Conservation (phyloP, 2,888 invertebrate species). For the Leucophora obtusa region DNA sequence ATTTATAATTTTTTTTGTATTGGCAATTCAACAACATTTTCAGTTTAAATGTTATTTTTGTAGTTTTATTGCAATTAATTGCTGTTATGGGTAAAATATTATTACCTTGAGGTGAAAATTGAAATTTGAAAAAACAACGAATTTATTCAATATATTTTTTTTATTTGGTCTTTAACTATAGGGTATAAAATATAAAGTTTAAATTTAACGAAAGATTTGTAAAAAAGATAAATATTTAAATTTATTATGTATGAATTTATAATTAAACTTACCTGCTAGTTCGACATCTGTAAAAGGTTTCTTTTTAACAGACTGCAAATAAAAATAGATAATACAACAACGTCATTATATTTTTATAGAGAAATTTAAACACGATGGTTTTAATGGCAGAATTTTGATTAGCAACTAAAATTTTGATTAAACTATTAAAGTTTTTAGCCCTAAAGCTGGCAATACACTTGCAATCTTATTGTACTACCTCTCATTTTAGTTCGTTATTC, state of each 20-base stretch:
- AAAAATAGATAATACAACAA: slow-evolving; percentile 34
- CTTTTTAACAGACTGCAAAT: slow-evolving; percentile 78
- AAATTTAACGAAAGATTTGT: neutral
- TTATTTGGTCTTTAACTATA: neutral
- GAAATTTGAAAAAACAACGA: neutral
- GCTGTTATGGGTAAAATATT: slow-evolving; percentile 1
- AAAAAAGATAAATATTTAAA: neutral
- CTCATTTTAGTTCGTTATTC: no score
- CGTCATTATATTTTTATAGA: neutral
- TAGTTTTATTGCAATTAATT: slow-evolving; percentile 11
- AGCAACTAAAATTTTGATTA: no score
- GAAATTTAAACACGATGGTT: no score
- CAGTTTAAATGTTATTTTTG: neutral
- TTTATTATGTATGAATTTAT: neutral
- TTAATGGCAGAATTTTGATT: no score
- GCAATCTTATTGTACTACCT: no score
- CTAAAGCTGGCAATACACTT: no score
- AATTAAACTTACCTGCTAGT: slow-evolving; percentile 74
- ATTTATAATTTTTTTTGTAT: neutral
- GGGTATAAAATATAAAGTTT: neutral
- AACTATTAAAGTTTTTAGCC: no score
- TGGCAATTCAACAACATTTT: slow-evolving; percentile 9
- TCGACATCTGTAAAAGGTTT: slow-evolving; percentile 79
- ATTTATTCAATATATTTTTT: neutral
- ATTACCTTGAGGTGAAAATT: slow-evolving; percentile 10